Percentiles rank a stretch among this genome's conserved stretches.
phyloP scores from a whole-genome alignment of 2,888 invertebrate genomes.

The Meganola albula region DNA sequence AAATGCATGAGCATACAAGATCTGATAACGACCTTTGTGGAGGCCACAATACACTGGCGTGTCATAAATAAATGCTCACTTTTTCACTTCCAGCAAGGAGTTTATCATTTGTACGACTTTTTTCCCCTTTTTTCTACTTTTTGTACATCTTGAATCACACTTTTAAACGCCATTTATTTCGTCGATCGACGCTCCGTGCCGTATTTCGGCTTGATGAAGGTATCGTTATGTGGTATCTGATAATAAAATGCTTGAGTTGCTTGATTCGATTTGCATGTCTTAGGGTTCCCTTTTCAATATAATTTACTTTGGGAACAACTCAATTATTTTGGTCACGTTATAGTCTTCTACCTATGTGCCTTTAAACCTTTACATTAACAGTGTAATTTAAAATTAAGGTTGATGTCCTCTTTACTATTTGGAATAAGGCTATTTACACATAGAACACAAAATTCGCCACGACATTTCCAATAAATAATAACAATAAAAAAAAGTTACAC shows the following conservation, averaged over 20 bases:
- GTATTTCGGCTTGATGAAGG: constrained; percentile 64
- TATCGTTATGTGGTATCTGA: constrained; percentile 64
- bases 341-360: too few relatives aligned
- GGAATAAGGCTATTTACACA: too few relatives aligned
- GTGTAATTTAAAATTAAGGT: too few relatives aligned
- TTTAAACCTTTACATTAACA: too few relatives aligned
- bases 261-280: constrained; percentile 59
- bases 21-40: constrained; percentile 58
- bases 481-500: constrained; percentile 17
- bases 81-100: constrained; percentile 64
- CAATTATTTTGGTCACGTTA: too few relatives aligned
- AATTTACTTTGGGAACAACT: constrained; percentile 33
- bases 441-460: too few relatives aligned
- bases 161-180: constrained; percentile 73
- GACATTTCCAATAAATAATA: constrained; percentile 12
- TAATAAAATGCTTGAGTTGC: constrained; percentile 65
- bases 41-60: constrained; percentile 54
- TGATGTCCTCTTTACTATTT: too few relatives aligned
- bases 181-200: constrained; percentile 58
- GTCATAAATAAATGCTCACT: constrained; percentile 72
- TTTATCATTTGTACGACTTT: constrained; percentile 70
- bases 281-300: constrained; percentile 35
- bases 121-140: constrained; percentile 56
- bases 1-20: constrained; percentile 55
- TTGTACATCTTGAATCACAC: constrained; percentile 74